These are phyloP conservation scores for Euclidia mi DNA, from an alignment of 2,888 invertebrate species.

Conservation along the genomic window DNA sequence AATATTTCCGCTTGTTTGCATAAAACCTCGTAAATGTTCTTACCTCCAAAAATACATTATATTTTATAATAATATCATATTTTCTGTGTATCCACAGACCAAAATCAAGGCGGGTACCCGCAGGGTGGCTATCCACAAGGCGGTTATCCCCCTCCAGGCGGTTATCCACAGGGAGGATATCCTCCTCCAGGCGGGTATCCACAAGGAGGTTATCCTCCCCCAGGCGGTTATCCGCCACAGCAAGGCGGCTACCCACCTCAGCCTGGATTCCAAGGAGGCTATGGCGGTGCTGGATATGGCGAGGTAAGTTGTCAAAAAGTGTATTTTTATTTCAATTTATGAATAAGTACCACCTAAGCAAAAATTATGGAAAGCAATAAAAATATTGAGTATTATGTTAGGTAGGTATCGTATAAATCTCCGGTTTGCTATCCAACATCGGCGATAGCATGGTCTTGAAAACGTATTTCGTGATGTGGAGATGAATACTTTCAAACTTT, in stretches of 20 bases:
- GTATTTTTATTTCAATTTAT: no score
- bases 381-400: no score
- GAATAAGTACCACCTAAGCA: no score
- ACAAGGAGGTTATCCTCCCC: conserved; percentile 71
- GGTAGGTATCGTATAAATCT: no score
- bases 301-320: conserved; percentile 65
- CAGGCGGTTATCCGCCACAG: conserved; percentile 60
- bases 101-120: conserved; percentile 76
- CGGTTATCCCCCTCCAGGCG: conserved; percentile 77
- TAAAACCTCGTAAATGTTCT: no score
- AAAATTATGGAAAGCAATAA: no score
- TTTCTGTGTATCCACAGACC: conserved; percentile 62
- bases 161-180: conserved; percentile 72
- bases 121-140: conserved; percentile 78
- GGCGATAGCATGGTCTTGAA: no score
- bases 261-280: conserved; percentile 72
- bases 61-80: not conserved
- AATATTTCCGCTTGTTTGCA: no score
- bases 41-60: not conserved
- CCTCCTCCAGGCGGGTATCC: conserved; percentile 75
- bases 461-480: no score
- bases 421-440: no score
- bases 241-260: conserved; percentile 46
- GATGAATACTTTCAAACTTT: no score
- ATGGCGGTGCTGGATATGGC: conserved; percentile 74